Percentiles rank a stretch among this genome's conserved stretches.
Evolutionary conservation across 2,797 vertebrate genomes (phyloP).

Genomic region (Mormyrops boulengeri): DNA sequence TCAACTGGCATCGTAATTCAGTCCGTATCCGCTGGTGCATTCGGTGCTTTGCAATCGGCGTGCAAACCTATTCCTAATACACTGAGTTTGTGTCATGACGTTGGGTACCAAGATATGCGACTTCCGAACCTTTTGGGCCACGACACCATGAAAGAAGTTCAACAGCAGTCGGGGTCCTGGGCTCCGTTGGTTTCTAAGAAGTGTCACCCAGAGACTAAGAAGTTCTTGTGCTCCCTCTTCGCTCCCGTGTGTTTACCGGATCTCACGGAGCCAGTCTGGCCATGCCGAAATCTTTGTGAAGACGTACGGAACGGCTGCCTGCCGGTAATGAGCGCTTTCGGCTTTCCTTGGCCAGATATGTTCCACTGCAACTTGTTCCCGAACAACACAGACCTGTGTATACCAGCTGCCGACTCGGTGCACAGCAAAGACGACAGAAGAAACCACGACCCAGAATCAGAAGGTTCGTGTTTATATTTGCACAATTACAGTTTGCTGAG

Average conservation of each 20-base stretch:
- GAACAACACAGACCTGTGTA: constrained; percentile 58
- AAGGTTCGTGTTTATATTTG: constrained; percentile 44
- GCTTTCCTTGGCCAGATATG: constrained; percentile 74
- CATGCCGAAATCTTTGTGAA: constrained; percentile 64
- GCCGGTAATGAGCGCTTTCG: constrained; percentile 73
- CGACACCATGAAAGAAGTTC: constrained; percentile 60
- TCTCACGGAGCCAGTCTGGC: constrained; percentile 56
- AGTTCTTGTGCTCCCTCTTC: constrained; percentile 73
- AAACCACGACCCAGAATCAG: constrained; percentile 47
- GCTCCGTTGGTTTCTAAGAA: constrained; percentile 66
- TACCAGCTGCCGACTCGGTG: constrained; percentile 51
- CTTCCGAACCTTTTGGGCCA: constrained; percentile 74
- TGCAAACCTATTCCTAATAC: constrained; percentile 67
- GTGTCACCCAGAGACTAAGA: constrained; percentile 69
- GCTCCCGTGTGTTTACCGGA: constrained; percentile 69
- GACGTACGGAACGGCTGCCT: constrained; percentile 64
- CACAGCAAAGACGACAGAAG: constrained; percentile 34
- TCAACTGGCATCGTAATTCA: constrained; percentile 27
- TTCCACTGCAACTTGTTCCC: constrained; percentile 71
- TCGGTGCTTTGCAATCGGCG: constrained; percentile 52
- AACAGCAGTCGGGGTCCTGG: constrained; percentile 71
- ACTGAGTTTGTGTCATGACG: constrained; percentile 63
- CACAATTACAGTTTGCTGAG: not conserved
- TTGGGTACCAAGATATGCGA: constrained; percentile 71
- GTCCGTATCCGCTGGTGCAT: constrained; percentile 34